A percentile compares a stretch with the other conserved stretches of the same genome.
phyloP scores from a whole-genome alignment of 2,113 vertebrate species.

The Oncorhynchus mykiss region DNA sequence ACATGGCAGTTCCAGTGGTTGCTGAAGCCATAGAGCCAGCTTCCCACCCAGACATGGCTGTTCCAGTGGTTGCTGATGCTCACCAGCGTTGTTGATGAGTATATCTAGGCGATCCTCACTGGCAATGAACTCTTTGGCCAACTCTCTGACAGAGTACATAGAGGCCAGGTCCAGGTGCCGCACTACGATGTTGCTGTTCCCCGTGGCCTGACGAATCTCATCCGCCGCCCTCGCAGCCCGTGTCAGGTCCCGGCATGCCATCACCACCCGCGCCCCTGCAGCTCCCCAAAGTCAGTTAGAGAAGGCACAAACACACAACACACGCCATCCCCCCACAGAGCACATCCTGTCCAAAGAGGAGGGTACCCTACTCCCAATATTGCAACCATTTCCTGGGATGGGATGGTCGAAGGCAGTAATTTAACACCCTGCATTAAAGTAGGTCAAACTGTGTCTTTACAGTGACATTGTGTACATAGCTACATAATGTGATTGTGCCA shows the following conservation, averaged over 20 bases:
- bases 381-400: too few species aligned
- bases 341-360: too few species aligned
- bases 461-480: neutral
- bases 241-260: conserved; percentile 73
- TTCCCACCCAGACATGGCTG: neutral
- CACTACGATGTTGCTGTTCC: conserved; percentile 71
- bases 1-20: neutral
- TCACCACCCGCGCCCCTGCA: conserved; percentile 68
- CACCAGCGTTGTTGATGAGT: conserved; percentile 77
- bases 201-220: conserved; percentile 56
- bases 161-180: conserved; percentile 72
- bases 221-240: conserved; percentile 58
- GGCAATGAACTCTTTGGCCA: conserved; percentile 65
- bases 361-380: too few species aligned
- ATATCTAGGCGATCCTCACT: conserved; percentile 72
- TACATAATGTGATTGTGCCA: neutral
- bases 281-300: neutral
- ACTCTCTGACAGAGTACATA: conserved; percentile 60
- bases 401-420: too few species aligned
- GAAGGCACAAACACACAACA: neutral
- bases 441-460: too few species aligned
- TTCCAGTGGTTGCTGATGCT: neutral
- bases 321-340: too few species aligned
- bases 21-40: neutral
- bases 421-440: too few species aligned